Base-by-base conservation (phyloP, 2,113 vertebrate species). In the Erinaceus europaeus region DNA sequence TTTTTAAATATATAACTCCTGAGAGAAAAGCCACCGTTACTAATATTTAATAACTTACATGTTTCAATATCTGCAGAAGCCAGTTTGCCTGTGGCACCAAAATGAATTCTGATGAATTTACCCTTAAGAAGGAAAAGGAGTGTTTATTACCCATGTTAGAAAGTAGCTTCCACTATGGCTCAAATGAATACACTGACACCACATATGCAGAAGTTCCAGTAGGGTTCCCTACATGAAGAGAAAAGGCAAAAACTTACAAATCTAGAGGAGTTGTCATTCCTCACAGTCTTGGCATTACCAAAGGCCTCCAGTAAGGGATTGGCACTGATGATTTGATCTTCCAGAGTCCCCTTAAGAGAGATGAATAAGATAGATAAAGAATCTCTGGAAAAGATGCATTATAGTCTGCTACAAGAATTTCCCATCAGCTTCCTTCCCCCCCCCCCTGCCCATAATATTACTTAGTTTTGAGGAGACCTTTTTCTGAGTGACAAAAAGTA, bases 71-170 rank as follows among this genome's bases (percentile, higher is more conserved):
- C 98, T 95, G 98, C 98, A 74, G 98, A 99, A 78, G 98, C 97
- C 84, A 99, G 91, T 94, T 99, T 99, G 18, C 98, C 98, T 3
- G 98, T 97, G 59, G 97, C 94, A 17, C 98, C 98, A 94, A 99
- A 99, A 90, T 99, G 98, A 94, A 99, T 99, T 92, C 98, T 96
- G 94, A 99, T 99, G 89, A 99, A 99, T 98, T 99, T 99, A 83
- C 98, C 98, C 98, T 98, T 91, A 88, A 90, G 83, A 86, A 80
- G 40, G 4, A 72, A 92, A 94, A 92, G 23, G 72, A 65, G 6
- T 4, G 25, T 3, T 78, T 67, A 52, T 62, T 78, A 27, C 52
- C 48, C 21, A 38, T 48, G 79, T 82, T 48, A 80, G 78, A 65
- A 76, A 29, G 23, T 29, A 59, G 53, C 62, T 40, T 40, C 52